A percentile compares a stretch with the other conserved stretches of the same genome.
phyloP scores from a whole-genome alignment of 2,888 invertebrate genomes.

The Brachyptera putata region DNA sequence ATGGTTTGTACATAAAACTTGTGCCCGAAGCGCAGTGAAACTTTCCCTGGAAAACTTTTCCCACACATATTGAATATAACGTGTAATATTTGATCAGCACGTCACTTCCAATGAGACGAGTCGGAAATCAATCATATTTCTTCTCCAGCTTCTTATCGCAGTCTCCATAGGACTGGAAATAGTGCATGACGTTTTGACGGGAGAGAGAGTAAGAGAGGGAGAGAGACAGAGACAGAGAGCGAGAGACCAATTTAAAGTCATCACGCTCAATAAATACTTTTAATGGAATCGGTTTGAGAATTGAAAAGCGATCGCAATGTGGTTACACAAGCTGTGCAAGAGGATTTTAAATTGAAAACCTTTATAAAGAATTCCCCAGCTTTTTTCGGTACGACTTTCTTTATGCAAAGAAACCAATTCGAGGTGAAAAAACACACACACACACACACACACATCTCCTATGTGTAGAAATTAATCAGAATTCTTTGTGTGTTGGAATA shows the following conservation, averaged over 20 bases:
- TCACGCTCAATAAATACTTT: slow-evolving; percentile 17
- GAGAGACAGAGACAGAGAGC: not conserved
- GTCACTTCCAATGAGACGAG: not conserved
- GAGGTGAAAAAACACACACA: not conserved
- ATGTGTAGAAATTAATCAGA: too few relatives aligned
- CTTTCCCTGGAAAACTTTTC: too few relatives aligned
- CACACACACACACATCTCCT: not conserved
- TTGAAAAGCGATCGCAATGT: slow-evolving; percentile 10
- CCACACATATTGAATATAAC: too few relatives aligned
- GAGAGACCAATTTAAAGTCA: slow-evolving; percentile 12
- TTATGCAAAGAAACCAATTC: not conserved
- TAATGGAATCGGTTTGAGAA: slow-evolving; percentile 17
- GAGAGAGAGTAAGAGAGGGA: too few relatives aligned
- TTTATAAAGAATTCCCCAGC: not conserved
- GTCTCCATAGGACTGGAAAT: too few relatives aligned
- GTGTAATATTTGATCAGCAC: too few relatives aligned
- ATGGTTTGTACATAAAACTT: too few relatives aligned
- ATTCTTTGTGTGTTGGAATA: too few relatives aligned
- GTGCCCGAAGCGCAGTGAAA: too few relatives aligned
- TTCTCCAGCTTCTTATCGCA: too few relatives aligned
- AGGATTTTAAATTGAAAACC: slow-evolving; percentile 13
- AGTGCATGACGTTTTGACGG: too few relatives aligned
- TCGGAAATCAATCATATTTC: not conserved
- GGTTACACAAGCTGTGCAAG: slow-evolving; percentile 18
- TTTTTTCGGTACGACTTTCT: not conserved